Evolutionary conservation across 1,140 invertebrate species (phyloP), one percentile per base, ranked within the genome.

Genomic region (Micrasema longulum): DNA sequence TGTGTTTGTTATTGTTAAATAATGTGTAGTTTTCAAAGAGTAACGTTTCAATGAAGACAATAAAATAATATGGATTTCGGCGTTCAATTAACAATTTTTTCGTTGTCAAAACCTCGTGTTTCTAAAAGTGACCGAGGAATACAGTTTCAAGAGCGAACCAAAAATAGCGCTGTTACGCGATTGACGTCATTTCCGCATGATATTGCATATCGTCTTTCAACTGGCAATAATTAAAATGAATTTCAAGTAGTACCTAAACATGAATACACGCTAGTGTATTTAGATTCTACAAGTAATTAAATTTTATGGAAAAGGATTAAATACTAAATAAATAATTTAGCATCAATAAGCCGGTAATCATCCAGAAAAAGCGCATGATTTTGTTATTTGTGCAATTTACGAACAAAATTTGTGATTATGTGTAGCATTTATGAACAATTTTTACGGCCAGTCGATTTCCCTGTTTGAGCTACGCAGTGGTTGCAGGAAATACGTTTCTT

Each of bases 381-480:
- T 57, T 16, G 14, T 36, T 3, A 57, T 31, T 57, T 36, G 53
- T 57, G 20, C 26, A 18, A 47, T 63, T 43, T 63, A 45, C 41
- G 63, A 66, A 50, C 63, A 50, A 12, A 20, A 23, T 12, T 16
- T 18, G n/a, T 11, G 3, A 0, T n/a, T 50, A 31, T 75, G 65
- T 75, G 62, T 69, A 76, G 74, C 77, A 77, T 77, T 79, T 75
- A 73, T 79, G 80, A 82, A 81, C 81, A 79, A 72, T 79, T 79
- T 80, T 81, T 80, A 78, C 79, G 81, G 83, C 83, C 82, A 80
- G 82, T 84, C 82, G 83, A 83, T 84, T 83, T 84, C 84, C 83
- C 83, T 84, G 83, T 85, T 84, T 81, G 82, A 69, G 68, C 68
- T 69, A 71, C 60, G 69, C 60, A 57, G 69, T 71, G 60, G 63